phyloP scores from a whole-genome alignment of 2,113 vertebrate genomes.

The Microtus oregoni region DNA sequence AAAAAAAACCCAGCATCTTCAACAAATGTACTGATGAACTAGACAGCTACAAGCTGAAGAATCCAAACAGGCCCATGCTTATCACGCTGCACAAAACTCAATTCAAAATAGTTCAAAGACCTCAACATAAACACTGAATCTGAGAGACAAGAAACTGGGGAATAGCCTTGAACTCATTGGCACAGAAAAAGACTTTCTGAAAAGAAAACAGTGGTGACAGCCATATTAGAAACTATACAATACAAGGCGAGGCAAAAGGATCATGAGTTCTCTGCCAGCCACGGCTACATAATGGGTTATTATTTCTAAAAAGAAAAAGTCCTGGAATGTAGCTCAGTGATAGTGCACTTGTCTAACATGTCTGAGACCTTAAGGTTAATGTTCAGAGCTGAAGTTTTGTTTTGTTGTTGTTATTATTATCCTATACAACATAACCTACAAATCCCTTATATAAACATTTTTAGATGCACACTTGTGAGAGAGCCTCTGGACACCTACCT shows the following conservation, averaged over 20 bases:
- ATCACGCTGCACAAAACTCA: background rate
- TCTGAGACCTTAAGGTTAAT: background rate
- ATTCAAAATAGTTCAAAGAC: background rate
- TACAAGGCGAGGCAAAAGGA: background rate
- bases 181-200: background rate
- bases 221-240: background rate
- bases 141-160: background rate
- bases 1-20: background rate
- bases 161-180: background rate
- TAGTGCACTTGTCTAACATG: background rate
- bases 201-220: background rate
- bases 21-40: background rate
- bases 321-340: no score
- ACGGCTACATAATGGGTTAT: background rate
- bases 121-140: background rate
- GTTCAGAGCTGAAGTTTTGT: background rate
- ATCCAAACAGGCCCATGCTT: background rate
- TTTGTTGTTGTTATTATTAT: no score
- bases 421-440: background rate
- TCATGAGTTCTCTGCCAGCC: background rate
- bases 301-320: background rate
- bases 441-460: background rate
- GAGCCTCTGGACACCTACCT: background rate
- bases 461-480: background rate
- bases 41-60: background rate